Evolutionary conservation across 2,888 invertebrate genomes (phyloP), one percentile per base, ranked within the genome.

Genomic region (Petrophora chlorosata): DNA sequence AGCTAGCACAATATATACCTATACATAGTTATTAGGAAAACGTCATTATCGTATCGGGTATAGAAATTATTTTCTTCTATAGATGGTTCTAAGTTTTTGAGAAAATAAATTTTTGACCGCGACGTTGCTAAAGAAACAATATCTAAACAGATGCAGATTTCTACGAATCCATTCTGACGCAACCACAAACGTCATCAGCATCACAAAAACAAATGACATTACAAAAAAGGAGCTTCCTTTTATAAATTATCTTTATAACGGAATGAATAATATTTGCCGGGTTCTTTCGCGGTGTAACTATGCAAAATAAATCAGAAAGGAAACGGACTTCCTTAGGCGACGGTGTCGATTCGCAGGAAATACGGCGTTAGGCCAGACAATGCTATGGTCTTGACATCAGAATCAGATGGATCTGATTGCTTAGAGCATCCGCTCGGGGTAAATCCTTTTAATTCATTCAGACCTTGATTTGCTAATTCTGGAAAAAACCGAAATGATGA

Each of bases 311-410:
- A 64, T 61, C 60, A 61, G 61, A 59, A 67, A 85, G 88, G 88
- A 88, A 89, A 76, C 88, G 88, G 88, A 89, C 72, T 72, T 88
- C 88, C 88, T 83, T 70, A 72, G 75, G 67, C 60, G 68, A 70
- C 66, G 67, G 69, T 64, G 63, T 59, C 62, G 62, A 65, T 68
- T 71, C 56, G 63, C 78, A 82, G 82, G 84, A 86, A 85, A 79
- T 72, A 60, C 59, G 76, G 63, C 75, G 71, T 58, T 69, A 64
- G 63, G 67, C 65, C 61, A 74, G 71, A 84, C 83, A 82, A 83
- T 82, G 65, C 66, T 9, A n/a, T n/a, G n/a, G n/a, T n/a, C n/a
- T n/a, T n/a, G n/a, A n/a, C n/a, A n/a, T n/a, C n/a, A n/a, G n/a
- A n/a, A n/a, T n/a, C n/a, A n/a, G n/a, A n/a, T n/a, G n/a, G n/a